Evolutionary conservation across 2,888 invertebrate genomes (phyloP).

Genomic region (Pachydiplax longipennis): DNA sequence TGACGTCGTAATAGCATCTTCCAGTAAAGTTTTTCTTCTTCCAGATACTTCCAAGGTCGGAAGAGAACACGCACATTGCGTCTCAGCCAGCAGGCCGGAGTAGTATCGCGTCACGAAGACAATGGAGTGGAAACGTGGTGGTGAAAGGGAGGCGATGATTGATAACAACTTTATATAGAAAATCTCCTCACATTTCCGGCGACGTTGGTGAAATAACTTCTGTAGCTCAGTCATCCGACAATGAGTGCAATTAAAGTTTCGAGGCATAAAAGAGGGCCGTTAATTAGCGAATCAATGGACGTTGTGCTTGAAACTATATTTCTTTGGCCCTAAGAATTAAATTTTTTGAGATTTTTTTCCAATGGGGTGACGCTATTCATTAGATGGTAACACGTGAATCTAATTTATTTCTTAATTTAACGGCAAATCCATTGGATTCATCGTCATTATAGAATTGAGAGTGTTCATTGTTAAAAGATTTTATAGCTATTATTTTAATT

Average conservation of each 20-base stretch:
- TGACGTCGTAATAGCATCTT: neutral
- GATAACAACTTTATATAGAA: neutral
- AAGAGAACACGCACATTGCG: neutral
- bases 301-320: neutral
- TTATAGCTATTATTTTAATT: too few species aligned
- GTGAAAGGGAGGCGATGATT: neutral
- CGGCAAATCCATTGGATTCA: too few species aligned
- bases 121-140: neutral
- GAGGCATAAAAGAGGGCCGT: neutral
- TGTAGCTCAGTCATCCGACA: neutral
- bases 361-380: neutral
- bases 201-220: neutral
- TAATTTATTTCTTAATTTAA: too few species aligned
- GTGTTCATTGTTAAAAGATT: too few species aligned
- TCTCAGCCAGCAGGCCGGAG: neutral
- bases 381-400: neutral
- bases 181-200: neutral
- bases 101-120: neutral
- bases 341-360: neutral
- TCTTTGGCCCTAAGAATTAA: neutral
- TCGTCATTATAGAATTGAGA: too few species aligned
- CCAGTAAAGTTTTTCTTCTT: neutral
- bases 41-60: neutral
- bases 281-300: neutral
- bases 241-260: neutral